Evolutionary conservation across 30 jellyfish, hydroid and myxozoan genomes (phyloP).

Genomic region (Pelagia noctiluca): DNA sequence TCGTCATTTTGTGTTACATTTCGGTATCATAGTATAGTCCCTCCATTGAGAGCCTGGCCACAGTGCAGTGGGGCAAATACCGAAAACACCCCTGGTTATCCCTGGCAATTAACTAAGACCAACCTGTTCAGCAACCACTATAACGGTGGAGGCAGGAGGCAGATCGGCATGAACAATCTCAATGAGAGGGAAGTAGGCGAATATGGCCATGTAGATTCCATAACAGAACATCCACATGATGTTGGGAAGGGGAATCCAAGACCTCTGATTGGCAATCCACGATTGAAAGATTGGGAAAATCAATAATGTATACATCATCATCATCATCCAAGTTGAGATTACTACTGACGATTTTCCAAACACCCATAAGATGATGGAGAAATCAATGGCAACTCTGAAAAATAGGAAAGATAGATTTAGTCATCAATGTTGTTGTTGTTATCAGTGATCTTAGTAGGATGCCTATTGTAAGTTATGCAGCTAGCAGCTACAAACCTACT

Average conservation of each 20-base stretch:
- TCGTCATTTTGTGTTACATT: too few relatives aligned
- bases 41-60: too few relatives aligned
- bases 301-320: conserved; percentile 71
- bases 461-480: too few relatives aligned
- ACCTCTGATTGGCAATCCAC: conserved; percentile 61
- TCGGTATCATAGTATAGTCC: too few relatives aligned
- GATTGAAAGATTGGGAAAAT: conserved; percentile 70
- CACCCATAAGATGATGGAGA: conserved; percentile 80
- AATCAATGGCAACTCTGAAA: conserved; percentile 70
- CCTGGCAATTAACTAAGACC: neutral
- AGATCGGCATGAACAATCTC: conserved; percentile 46
- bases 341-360: conserved; percentile 77
- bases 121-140: conserved; percentile 82
- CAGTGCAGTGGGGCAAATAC: too few relatives aligned
- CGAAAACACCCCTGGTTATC: too few relatives aligned
- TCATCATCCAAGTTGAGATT: conserved; percentile 70
- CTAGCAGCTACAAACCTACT: too few relatives aligned
- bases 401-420: neutral
- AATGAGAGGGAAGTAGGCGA: conserved; percentile 75
- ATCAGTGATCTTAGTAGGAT: too few relatives aligned
- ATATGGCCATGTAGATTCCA: conserved; percentile 65
- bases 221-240: conserved; percentile 69
- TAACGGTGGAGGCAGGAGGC: conserved; percentile 86
- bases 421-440: too few relatives aligned
- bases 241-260: conserved; percentile 74